Evolutionary conservation across 1,140 invertebrate genomes (phyloP).

Genomic region (Paraescarpia echinospica): DNA sequence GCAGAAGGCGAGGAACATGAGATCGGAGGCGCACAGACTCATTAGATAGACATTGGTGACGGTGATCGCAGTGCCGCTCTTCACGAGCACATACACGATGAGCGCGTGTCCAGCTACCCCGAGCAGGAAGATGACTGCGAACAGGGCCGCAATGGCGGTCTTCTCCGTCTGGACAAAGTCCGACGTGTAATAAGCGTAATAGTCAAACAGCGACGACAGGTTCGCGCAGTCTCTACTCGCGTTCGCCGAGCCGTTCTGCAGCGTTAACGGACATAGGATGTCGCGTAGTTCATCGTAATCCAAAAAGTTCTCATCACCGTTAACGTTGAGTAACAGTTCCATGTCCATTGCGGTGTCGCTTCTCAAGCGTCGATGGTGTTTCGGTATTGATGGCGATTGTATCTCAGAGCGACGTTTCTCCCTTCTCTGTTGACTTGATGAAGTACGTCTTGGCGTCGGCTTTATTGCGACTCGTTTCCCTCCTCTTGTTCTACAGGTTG

Average conservation of each 20-base stretch:
- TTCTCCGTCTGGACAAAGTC: background rate
- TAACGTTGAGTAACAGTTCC: background rate
- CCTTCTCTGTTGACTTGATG: background rate
- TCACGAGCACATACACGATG: background rate
- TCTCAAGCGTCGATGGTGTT: background rate
- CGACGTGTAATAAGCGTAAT: background rate
- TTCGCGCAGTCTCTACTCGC: background rate
- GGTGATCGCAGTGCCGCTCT: background rate
- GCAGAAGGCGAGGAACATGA: conserved; percentile 4
- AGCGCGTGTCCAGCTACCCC: background rate
- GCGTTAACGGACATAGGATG: background rate
- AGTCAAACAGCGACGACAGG: background rate
- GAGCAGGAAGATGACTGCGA: background rate
- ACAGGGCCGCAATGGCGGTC: background rate
- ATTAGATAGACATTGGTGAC: conserved; percentile 12
- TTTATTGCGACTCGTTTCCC: background rate
- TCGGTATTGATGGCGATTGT: too few relatives aligned
- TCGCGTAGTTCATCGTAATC: background rate
- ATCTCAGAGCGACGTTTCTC: background rate
- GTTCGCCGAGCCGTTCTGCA: background rate
- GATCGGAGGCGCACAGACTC: conserved; percentile 3
- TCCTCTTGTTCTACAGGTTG: background rate
- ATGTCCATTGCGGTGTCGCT: background rate
- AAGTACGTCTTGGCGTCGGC: background rate
- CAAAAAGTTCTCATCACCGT: background rate